These are phyloP conservation scores for fruit fly (Drosophila melanogaster) DNA, from an alignment of 1,140 invertebrate genomes.

Conservation along the genomic window Release_6_plus_ISO1_MT NT_037436.4:1145501-1146000, in stretches of 20 bases:
- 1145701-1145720: constrained; percentile 82
- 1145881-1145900: constrained; percentile 38
- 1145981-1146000: constrained; percentile 4
- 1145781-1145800: constrained; percentile 82
- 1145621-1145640: constrained; percentile 12
- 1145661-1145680: constrained; percentile 78
- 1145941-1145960: constrained; percentile 5
- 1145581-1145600: constrained; percentile 57
- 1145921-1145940: constrained; percentile 60
- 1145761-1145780: constrained; percentile 12
- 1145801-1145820: constrained; percentile 82
- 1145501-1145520: constrained; percentile 40
- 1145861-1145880: constrained; percentile 75
- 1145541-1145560: constrained; percentile 71
- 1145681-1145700: constrained; percentile 84
- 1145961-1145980: constrained; percentile 2
- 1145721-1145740: constrained; percentile 4
- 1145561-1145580: constrained; percentile 83
- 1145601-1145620: constrained; percentile 23
- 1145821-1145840: constrained; percentile 84
- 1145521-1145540: constrained; percentile 74
- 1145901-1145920: constrained; percentile 48
- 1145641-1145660: constrained; percentile 62
- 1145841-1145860: constrained; percentile 80
- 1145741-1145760: neutral